Base-by-base conservation (phyloP, 92 coral and sea anemone species). In the Epizoanthus illoricatus region DNA sequence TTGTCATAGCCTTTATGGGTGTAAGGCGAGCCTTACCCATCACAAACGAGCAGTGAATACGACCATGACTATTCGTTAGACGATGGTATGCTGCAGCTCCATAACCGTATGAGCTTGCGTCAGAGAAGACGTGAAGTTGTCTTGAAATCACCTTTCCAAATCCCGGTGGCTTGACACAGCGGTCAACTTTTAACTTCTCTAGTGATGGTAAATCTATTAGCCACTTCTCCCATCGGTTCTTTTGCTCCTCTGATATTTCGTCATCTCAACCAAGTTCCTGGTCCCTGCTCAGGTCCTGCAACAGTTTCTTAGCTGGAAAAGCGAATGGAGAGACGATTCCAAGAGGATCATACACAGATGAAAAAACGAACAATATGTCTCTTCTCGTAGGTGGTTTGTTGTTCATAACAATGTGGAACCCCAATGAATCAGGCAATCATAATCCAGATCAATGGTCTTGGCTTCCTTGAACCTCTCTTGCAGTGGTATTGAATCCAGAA, bases 251-350 rank as follows among this genome's bases (percentile, higher is more conserved):
- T 13, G 88, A 90, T 21, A 89, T 70, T 18, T 70, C 76, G 64
- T 87, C 84, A 79, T 75, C 94, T 89, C 91, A 90, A 52, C 69
- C 89, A 16, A 87, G 56, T 19, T 52, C 57, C 72, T 71, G 71
- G 33, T 84, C 84, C 28, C 87, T 74, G 42, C 93, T 83, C 21
- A 90, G 90, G 57, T 90, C 86, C 56, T 87, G 93, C 49, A 90
- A 69, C 9, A 87, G 13, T 65, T 81, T 86, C 90, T 90, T 90
- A 17, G 89, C 94, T 4, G 84, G 66, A n/a, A 90, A 76, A 6
- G 73, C 75, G 40, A 90, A 84, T 21, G 93, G 90, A 15, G 88
- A 86, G 6, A 70, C 93, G 21, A 90, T 41, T 20, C 93, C 93
- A 0, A 90, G 86, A 36, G 90, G 90, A 56, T 90, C 90, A 65